These are phyloP conservation scores for Diadegma fenestrale DNA, from an alignment of 2,888 invertebrate genomes.

Conservation along the genomic window DNA sequence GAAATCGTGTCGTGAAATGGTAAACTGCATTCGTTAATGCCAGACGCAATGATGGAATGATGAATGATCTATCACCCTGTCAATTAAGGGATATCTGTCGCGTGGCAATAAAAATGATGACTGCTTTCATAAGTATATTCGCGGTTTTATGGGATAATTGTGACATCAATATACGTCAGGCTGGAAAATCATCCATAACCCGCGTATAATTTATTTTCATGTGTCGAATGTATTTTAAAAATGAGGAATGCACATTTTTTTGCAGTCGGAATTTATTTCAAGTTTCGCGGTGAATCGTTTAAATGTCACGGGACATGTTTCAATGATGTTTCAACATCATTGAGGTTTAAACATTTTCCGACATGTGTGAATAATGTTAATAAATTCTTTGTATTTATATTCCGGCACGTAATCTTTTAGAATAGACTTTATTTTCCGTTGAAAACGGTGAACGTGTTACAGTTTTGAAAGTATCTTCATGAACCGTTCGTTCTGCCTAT, in stretches of 20 bases:
- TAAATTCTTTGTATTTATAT: neutral
- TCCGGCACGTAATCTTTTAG: neutral
- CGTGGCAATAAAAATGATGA: constrained; percentile 9
- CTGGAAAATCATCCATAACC: constrained; percentile 4
- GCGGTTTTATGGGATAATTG: neutral
- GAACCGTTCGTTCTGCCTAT: constrained; percentile 34
- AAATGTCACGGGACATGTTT: neutral
- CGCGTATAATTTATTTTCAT: neutral
- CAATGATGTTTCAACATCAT: too few relatives aligned
- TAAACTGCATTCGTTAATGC: constrained; percentile 2
- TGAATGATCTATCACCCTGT: constrained; percentile 25
- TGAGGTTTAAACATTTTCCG: too few relatives aligned
- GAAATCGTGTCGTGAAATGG: neutral
- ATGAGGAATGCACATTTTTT: neutral
- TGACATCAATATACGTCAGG: constrained; percentile 25
- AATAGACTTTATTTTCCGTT: neutral
- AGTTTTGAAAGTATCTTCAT: neutral
- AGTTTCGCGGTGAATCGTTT: neutral
- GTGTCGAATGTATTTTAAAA: neutral
- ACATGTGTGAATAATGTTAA: neutral
- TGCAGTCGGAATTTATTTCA: neutral
- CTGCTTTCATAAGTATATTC: constrained; percentile 1
- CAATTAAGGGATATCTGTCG: constrained; percentile 13
- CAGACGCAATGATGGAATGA: constrained; percentile 18
- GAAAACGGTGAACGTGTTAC: constrained; percentile 1